Evolutionary conservation across 2,888 invertebrate genomes (phyloP).

Genomic region (Rhagonycha lutea): DNA sequence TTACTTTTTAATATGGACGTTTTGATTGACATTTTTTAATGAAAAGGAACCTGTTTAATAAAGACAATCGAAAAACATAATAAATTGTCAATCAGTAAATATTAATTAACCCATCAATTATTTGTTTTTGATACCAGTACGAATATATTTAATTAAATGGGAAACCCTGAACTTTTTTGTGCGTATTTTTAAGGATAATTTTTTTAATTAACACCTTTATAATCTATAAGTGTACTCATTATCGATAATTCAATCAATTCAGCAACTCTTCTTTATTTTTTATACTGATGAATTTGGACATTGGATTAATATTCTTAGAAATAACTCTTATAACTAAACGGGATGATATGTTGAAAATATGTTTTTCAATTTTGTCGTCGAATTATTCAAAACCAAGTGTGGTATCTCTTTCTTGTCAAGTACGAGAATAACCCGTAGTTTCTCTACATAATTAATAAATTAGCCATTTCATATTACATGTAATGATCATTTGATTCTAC

Average conservation of each 20-base stretch:
- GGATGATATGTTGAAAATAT: no score
- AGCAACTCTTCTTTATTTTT: not conserved
- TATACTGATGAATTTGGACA: not conserved
- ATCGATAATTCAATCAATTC: not conserved
- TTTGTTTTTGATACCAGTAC: not conserved
- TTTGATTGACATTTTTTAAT: not conserved
- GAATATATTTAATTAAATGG: not conserved
- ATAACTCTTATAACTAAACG: not conserved
- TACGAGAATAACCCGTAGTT: no score
- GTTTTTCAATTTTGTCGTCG: no score
- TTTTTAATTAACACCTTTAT: not conserved
- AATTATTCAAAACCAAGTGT: no score
- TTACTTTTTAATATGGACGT: not conserved
- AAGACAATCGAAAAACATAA: not conserved
- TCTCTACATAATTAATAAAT: no score
- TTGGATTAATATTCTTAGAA: not conserved
- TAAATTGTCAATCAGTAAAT: not conserved
- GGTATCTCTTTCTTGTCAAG: no score
- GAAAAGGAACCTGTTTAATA: not conserved
- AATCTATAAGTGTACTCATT: not conserved
- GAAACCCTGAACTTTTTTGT: not conserved
- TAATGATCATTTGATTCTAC: no score
- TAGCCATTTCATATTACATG: no score
- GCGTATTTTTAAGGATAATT: not conserved
- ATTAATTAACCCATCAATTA: not conserved